Base-by-base conservation (phyloP, 2,888 invertebrate species). In the Timandra comae region DNA sequence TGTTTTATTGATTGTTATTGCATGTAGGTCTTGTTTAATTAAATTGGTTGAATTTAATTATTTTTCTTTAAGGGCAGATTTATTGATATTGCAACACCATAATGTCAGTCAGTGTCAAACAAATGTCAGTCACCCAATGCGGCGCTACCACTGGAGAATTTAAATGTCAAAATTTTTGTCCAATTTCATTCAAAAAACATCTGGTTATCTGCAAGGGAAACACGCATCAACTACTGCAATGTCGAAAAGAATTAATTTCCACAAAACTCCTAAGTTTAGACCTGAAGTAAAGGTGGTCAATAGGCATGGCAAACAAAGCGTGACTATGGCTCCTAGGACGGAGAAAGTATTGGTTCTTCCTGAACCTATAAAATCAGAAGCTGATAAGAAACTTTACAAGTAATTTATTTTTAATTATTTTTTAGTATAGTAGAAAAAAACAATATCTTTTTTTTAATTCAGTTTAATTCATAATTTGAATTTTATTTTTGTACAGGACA, bases 301-400 rank as follows among this genome's bases (percentile, higher is more conserved):
- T 42, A 67, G 46, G 41, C 63, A 62, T 31, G 29, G 52, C 4
- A 70, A 67, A 43, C 56, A 56, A 38, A 32, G 56, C 12, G 35
- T 60, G 27, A 56, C 53, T 33, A 54, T 73, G 62, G 42, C 58
- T 28, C 49, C 43, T 38, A 66, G 62, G 38, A 70, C 65, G 43
- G 80, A 81, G 65, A 82, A 77, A 73, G 76, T 84, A 36, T 73
- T 77, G 46, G 63, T 78, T 56, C 67, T 89, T 41, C 54, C 79
- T 27, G 73, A 81, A 44, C 94, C 94, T 6, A 86, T 88, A 20
- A 93, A 93, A 75, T 93, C 94, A 29, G 87, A 87, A 33, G 90
- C 90, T 47, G 95, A 95, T 72, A 91, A 91, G 63, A 95, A 94
- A 63, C 78, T 90, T 35, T 94, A 94, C 65, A 92, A 89, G 93